A percentile compares a stretch with the other conserved stretches of the same genome.
Evolutionary conservation across 2,113 vertebrate genomes (phyloP).

Genomic region (Macroglossus sobrinus): DNA sequence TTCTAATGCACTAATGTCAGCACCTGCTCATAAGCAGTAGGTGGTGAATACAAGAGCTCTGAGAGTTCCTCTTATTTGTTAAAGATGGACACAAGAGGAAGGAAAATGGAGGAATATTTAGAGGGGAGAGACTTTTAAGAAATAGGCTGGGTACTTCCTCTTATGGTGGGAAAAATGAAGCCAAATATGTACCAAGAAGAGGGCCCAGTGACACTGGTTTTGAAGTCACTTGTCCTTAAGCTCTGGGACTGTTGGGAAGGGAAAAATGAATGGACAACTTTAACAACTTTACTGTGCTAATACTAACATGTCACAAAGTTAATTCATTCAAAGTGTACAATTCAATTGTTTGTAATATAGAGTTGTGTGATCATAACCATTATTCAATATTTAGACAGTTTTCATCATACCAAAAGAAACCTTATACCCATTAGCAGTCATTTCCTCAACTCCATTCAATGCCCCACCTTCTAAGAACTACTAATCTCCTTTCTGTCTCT

Average conservation of each 20-base stretch:
- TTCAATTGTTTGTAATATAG: background rate
- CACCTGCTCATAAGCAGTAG: background rate
- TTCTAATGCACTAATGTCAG: background rate
- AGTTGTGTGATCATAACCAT: background rate
- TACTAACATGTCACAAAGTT: background rate
- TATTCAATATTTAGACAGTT: background rate
- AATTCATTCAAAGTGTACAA: background rate
- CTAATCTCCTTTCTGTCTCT: background rate
- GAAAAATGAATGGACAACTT: background rate
- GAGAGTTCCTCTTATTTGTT: background rate
- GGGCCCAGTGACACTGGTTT: background rate
- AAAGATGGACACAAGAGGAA: background rate
- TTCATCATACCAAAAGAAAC: background rate
- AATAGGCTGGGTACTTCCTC: background rate
- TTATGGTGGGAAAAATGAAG: background rate
- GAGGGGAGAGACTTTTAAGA: background rate
- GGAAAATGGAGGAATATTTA: background rate
- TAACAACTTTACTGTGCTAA: background rate
- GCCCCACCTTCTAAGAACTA: background rate
- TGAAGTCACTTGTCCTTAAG: background rate
- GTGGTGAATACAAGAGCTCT: background rate
- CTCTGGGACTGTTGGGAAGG: background rate
- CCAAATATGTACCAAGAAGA: background rate
- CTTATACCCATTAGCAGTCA: background rate
- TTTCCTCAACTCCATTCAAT: background rate